phyloP scores from a whole-genome alignment of 2,113 vertebrate genomes.

The Micromys minutus region DNA sequence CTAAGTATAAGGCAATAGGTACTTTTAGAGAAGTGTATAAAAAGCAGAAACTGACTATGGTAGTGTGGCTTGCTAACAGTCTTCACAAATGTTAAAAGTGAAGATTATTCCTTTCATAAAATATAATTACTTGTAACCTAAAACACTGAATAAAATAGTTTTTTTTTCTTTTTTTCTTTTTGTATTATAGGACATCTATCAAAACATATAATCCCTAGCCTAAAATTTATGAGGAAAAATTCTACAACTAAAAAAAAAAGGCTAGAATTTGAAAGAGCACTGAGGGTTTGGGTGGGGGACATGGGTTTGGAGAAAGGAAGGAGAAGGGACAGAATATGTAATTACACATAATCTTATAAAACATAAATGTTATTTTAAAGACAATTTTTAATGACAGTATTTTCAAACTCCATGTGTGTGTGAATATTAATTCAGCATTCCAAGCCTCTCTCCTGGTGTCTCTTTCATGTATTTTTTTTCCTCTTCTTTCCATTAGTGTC shows the following conservation, averaged over 20 bases:
- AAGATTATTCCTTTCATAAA: not conserved
- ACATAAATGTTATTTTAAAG: not conserved
- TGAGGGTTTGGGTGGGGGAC: not conserved
- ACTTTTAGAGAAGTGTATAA: constrained; percentile 44
- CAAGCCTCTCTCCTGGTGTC: not conserved
- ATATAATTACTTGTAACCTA: not conserved
- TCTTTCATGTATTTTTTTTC: not conserved
- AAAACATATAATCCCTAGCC: not conserved
- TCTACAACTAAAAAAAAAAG: not conserved
- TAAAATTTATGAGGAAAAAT: constrained; percentile 7
- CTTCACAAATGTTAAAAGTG: not conserved
- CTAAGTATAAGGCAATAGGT: constrained; percentile 21
- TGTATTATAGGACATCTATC: not conserved
- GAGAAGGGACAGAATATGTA: not conserved
- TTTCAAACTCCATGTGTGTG: not conserved
- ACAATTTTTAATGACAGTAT: not conserved
- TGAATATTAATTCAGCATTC: not conserved
- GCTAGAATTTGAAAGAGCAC: not conserved
- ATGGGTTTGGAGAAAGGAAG: not conserved
- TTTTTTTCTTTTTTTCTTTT: not conserved
- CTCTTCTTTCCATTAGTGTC: not conserved
- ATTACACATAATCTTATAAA: not conserved
- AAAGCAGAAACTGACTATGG: constrained; percentile 45
- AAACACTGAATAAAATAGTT: not conserved
- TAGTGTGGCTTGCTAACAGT: not conserved